Percentiles rank a stretch among this genome's conserved stretches.
These are phyloP conservation scores for Drosophila phalerata DNA, from an alignment of 2,888 invertebrate species.

Conservation along the genomic window DNA sequence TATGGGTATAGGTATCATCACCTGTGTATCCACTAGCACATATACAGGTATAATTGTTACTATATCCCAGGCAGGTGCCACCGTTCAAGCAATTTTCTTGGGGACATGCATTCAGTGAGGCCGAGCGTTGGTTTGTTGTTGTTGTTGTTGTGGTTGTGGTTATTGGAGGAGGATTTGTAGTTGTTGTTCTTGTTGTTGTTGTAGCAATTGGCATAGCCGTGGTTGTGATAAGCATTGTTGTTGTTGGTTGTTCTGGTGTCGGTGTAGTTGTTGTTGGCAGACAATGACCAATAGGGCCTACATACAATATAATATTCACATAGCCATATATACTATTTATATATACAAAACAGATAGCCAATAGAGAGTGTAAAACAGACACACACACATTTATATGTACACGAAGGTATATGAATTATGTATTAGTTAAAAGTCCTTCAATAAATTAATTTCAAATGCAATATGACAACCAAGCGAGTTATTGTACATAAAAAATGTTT, in stretches of 20 bases:
- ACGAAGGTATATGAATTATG: constrained; percentile 22
- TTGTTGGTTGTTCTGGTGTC: constrained; percentile 67
- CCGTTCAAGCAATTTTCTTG: constrained; percentile 89
- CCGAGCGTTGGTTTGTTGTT: constrained; percentile 79
- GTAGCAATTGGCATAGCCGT: constrained; percentile 53
- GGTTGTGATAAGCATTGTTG: constrained; percentile 46
- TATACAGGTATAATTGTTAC: constrained; percentile 89
- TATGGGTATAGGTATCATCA: constrained; percentile 57
- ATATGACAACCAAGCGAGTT: constrained; percentile 2
- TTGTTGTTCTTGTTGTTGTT: constrained; percentile 48
- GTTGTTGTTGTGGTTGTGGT: constrained; percentile 49
- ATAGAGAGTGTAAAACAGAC: constrained; percentile 5
- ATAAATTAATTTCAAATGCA: neutral
- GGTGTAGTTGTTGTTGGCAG: constrained; percentile 81
- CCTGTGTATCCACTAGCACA: constrained; percentile 91
- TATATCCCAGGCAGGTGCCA: constrained; percentile 89
- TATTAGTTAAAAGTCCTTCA: constrained; percentile 45
- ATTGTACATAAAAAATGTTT: neutral
- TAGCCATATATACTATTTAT: constrained; percentile 24
- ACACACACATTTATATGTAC: neutral
- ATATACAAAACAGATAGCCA: constrained; percentile 14
- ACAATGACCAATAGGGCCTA: constrained; percentile 86
- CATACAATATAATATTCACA: constrained; percentile 34
- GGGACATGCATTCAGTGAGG: constrained; percentile 85
- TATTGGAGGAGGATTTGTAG: constrained; percentile 47